Evolutionary conservation across 1,140 invertebrate species (phyloP), one percentile per base, ranked within the genome.

Genomic region (Drosophila ogumai): DNA sequence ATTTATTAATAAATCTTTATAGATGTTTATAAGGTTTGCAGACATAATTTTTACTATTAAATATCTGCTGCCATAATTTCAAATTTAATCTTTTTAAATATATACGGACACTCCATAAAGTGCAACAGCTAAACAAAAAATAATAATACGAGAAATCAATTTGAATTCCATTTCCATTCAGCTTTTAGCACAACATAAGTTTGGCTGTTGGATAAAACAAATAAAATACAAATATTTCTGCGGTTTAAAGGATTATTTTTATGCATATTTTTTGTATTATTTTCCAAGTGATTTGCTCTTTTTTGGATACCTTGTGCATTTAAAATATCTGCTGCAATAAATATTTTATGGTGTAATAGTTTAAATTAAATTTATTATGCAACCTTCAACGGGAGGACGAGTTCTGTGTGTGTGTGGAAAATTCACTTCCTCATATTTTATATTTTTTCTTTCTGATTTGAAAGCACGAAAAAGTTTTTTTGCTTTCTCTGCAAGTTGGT

Each of bases 391-490:
- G 25, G 22, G 22, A 50, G 36, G 31, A 43, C 28, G 63, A 47
- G 25, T 38, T 46, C 19, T 15, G 22, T 22, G 32, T n/a, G 25
- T 28, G 31, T 22, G 55, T 36, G 61, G 22, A 32, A 61, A 61
- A 65, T 44, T 19, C 25, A 15, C 57, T 34, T 32, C 13, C 12
- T 22, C 17, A n/a, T 36, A 22, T 68, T 57, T 71, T 55, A 28
- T 34, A 40, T 58, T 71, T 71, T 71, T 31, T 22, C 28, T 34
- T 49, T 57, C 17, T 67, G 47, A 43, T 41, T 31, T 40, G 17
- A 57, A 19, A 22, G 19, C 34, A 22, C 8, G 19, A 73, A 75
- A 74, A 63, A 79, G 52, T 56, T 58, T 56, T 31, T 76, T 50
- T 41, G 49, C 34, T 56, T 52, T 44, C 34, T 38, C 36, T 72